Conservation (phyloP, 1,140 invertebrate species). For the Heliconius nattereri region DNA sequence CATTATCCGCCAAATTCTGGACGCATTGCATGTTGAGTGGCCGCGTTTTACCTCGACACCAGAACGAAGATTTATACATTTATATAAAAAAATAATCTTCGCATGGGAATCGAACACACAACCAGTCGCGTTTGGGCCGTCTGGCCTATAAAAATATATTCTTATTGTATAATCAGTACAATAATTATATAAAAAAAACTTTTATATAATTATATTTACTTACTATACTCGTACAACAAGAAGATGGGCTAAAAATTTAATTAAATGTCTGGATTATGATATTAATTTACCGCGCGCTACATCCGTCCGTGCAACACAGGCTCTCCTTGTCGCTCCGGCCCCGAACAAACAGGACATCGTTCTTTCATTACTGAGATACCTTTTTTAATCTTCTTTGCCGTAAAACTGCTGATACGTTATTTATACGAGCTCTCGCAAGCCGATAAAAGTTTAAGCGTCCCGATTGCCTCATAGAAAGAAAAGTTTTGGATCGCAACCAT, state of each 20-base stretch:
- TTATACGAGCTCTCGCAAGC: conserved; percentile 6
- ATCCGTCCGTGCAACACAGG: neutral
- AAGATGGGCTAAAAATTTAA: neutral
- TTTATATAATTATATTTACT: too few species aligned
- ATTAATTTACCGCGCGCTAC: neutral
- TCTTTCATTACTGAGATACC: conserved; percentile 19
- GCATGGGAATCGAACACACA: too few species aligned
- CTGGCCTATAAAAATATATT: too few species aligned
- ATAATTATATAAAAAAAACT: too few species aligned
- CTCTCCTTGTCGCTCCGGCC: conserved; percentile 19
- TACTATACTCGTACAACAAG: neutral
- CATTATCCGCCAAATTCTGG: too few species aligned
- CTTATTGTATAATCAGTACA: too few species aligned
- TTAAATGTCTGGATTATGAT: neutral
- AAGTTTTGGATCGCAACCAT: neutral
- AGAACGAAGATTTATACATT: too few species aligned
- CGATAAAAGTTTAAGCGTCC: neutral
- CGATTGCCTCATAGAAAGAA: neutral
- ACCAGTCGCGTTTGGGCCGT: too few species aligned
- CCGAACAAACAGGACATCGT: conserved; percentile 18
- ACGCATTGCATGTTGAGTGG: too few species aligned
- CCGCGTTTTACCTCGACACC: too few species aligned
- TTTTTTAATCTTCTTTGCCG: conserved; percentile 16
- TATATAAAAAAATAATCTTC: too few species aligned
- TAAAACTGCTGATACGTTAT: conserved; percentile 2